Percentiles rank a stretch among this genome's conserved stretches.
phyloP scores from a whole-genome alignment of 2,797 vertebrate species.

The Poeciliopsis presidionis region DNA sequence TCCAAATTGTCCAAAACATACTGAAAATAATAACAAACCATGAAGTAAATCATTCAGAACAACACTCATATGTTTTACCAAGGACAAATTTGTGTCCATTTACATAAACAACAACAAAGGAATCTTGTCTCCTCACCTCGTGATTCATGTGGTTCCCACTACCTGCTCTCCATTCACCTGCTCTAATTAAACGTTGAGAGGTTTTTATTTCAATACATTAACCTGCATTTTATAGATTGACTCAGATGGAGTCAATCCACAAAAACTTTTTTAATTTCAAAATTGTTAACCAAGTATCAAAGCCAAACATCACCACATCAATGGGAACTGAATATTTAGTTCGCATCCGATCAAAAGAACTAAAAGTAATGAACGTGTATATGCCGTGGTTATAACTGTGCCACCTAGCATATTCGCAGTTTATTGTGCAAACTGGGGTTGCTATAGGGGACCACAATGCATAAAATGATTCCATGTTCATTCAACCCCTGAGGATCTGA shows the following conservation, averaged over 20 bases:
- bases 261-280: neutral
- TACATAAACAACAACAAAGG: neutral
- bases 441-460: conserved; percentile 33
- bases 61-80: neutral
- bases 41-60: neutral
- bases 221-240: neutral
- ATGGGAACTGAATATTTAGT: neutral
- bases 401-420: neutral
- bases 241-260: neutral
- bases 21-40: neutral
- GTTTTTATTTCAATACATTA: neutral
- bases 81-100: neutral
- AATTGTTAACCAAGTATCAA: neutral
- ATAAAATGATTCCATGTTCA: conserved; percentile 57
- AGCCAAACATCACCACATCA: neutral
- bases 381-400: neutral
- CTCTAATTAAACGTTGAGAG: neutral
- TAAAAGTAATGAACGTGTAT: neutral
- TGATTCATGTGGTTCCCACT: neutral
- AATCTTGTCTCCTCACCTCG: too few relatives aligned
- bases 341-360: neutral
- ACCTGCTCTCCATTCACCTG: neutral
- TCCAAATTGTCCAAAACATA: neutral
- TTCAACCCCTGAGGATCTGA: conserved; percentile 51
- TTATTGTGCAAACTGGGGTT: conserved; percentile 16